These are phyloP conservation scores for Aricia agestis DNA, from an alignment of 1,140 invertebrate species.

Conservation along the genomic window DNA sequence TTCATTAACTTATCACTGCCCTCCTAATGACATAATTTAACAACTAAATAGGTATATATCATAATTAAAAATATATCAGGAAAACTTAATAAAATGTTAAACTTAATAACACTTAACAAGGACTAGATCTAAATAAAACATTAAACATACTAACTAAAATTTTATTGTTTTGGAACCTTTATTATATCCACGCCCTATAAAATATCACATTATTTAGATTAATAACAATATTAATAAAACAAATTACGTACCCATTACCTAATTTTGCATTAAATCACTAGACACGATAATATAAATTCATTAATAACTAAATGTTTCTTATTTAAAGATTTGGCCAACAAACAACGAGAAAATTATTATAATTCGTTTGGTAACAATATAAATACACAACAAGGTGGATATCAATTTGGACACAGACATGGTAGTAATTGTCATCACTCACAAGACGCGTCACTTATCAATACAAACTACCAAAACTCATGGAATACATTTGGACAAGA, in stretches of 20 bases:
- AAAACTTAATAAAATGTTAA: too few species aligned
- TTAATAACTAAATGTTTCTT: not conserved
- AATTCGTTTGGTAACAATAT: not conserved
- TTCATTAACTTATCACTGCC: constrained; percentile 1
- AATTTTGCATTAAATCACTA: too few species aligned
- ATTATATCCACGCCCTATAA: too few species aligned
- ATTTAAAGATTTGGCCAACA: not conserved
- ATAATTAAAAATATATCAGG: too few species aligned
- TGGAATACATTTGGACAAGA: not conserved
- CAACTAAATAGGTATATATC: not conserved
- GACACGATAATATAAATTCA: too few species aligned
- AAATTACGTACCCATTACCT: too few species aligned
- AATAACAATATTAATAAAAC: too few species aligned
- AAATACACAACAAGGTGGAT: not conserved
- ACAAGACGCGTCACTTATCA: not conserved
- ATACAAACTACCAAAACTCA: not conserved
- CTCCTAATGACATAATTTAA: not conserved
- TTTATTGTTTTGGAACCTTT: too few species aligned
- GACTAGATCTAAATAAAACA: too few species aligned
- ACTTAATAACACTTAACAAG: too few species aligned
- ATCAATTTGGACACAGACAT: constrained; percentile 3
- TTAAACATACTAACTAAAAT: too few species aligned
- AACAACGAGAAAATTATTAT: not conserved
- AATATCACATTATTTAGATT: too few species aligned
- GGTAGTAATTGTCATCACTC: constrained; percentile 1